These are phyloP conservation scores for Cochlearius cochlearius DNA, from an alignment of 2,113 vertebrate genomes.

Conservation along the genomic window DNA sequence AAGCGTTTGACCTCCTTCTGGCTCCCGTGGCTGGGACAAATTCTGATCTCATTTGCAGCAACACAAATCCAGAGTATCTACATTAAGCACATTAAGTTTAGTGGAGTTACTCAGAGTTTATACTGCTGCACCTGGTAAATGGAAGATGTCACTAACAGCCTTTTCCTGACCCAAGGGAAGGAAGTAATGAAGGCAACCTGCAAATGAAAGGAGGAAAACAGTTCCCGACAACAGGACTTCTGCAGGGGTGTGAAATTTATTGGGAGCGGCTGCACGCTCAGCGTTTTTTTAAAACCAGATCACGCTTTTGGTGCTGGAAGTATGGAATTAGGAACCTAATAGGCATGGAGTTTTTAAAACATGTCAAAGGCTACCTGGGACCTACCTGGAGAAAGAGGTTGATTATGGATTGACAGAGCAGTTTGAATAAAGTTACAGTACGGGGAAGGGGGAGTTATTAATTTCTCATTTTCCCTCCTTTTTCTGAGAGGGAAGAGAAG, in stretches of 20 bases:
- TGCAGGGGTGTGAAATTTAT: slow-evolving; percentile 2
- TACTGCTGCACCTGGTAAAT: background rate
- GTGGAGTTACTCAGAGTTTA: slow-evolving; percentile 21
- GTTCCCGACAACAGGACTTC: background rate
- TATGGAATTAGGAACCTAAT: background rate
- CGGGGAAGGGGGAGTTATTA: background rate
- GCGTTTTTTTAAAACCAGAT: background rate
- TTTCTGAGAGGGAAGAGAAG: background rate
- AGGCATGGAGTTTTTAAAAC: background rate
- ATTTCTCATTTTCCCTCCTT: background rate
- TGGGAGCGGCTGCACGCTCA: background rate
- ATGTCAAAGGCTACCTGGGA: background rate
- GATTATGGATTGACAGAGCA: background rate
- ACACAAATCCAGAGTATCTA: background rate
- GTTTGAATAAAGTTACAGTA: background rate
- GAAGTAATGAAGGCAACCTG: background rate
- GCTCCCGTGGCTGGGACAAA: background rate
- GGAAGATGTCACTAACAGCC: slow-evolving; percentile 21
- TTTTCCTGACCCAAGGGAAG: background rate
- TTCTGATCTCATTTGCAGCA: slow-evolving; percentile 18
- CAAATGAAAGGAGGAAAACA: background rate
- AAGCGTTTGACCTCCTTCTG: background rate
- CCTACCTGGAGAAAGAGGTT: background rate
- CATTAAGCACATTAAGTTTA: slow-evolving; percentile 6
- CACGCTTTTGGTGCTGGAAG: background rate